Percentiles rank a stretch among this genome's conserved stretches.
These are phyloP conservation scores for Bovichtus diacanthus DNA, from an alignment of 2,797 vertebrate species.

Conservation along the genomic window DNA sequence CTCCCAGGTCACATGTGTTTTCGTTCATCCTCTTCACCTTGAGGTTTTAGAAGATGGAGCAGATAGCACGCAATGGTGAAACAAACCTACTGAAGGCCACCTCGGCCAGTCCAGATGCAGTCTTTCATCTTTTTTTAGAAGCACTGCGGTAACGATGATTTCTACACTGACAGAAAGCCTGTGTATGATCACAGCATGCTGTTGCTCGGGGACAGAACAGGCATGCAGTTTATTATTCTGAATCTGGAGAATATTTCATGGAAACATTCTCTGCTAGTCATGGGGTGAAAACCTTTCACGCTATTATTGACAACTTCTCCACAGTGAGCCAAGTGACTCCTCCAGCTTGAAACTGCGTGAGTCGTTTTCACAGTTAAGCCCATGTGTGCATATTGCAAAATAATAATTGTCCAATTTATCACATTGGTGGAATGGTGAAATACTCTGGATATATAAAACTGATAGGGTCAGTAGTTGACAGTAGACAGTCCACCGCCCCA, in stretches of 20 bases:
- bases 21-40: conserved; percentile 79
- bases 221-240: conserved; percentile 70
- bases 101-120: conserved; percentile 72
- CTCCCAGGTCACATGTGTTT: conserved; percentile 84
- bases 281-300: conserved; percentile 68
- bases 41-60: conserved; percentile 77
- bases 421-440: conserved; percentile 64
- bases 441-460: conserved; percentile 56
- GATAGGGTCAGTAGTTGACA: conserved; percentile 72
- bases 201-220: conserved; percentile 70
- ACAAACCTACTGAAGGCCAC: conserved; percentile 73
- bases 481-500: conserved; percentile 76
- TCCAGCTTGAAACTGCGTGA: conserved; percentile 43
- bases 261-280: conserved; percentile 67
- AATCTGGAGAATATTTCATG: conserved; percentile 79
- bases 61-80: conserved; percentile 76
- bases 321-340: conserved; percentile 58
- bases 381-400: conserved; percentile 66
- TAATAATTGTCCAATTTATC: conserved; percentile 64
- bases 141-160: conserved; percentile 75
- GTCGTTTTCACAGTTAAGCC: conserved; percentile 39
- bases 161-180: conserved; percentile 77
- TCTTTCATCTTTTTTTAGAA: conserved; percentile 79
- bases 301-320: conserved; percentile 74
- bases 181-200: conserved; percentile 71